Conservation (phyloP, 2,113 vertebrate species). For the human (Homo sapiens) region DNA sequence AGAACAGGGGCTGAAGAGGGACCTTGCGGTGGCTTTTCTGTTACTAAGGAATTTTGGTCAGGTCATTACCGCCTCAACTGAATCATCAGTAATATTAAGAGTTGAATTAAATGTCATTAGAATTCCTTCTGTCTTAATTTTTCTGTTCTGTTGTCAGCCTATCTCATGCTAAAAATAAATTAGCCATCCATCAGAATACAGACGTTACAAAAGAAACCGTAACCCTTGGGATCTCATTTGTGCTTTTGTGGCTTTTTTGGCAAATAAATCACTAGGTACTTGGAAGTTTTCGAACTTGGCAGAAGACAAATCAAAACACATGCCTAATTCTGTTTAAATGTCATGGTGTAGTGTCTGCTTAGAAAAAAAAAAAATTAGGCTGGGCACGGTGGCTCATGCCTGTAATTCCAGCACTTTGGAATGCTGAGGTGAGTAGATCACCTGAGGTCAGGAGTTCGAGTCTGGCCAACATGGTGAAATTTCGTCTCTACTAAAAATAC, state of each 20-base stretch:
- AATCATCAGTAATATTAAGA: background rate
- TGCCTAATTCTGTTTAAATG: conserved; percentile 12
- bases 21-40: background rate
- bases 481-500: too few relatives aligned
- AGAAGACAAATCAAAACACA: conserved; percentile 47
- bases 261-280: conserved; percentile 45
- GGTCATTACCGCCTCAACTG: background rate
- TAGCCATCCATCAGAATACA: conserved; percentile 5
- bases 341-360: background rate
- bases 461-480: too few relatives aligned
- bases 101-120: background rate
- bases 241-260: conserved; percentile 25
- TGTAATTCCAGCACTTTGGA: too few relatives aligned
- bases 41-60: background rate
- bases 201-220: background rate
- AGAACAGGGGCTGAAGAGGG: background rate
- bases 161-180: conserved; percentile 50
- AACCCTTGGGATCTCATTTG: conserved; percentile 23
- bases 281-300: conserved; percentile 55
- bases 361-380: background rate
- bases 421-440: too few relatives aligned
- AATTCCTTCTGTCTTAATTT: background rate
- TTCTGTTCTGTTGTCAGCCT: conserved; percentile 19
- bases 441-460: too few relatives aligned
- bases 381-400: too few relatives aligned